Base-by-base conservation (phyloP, 2,888 invertebrate species). In the Acronicta alni region DNA sequence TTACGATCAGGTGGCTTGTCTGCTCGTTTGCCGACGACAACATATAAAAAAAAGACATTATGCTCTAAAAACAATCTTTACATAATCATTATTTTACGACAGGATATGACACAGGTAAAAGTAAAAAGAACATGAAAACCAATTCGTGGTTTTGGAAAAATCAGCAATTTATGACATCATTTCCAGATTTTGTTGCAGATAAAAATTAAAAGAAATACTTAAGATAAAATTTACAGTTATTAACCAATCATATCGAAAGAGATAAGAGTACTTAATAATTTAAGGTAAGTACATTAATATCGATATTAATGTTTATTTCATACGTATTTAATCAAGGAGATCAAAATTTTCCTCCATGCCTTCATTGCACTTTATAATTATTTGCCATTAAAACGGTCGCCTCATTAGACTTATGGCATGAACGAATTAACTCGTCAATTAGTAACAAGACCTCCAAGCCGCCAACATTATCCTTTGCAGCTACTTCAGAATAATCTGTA, bases 391-490 rank as follows among this genome's bases (percentile, higher is more conserved):
- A 55, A 48, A 59, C 32, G 12, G 49, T 53, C 58, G 35, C 41
- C 44, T 37, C 72, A 55, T 60, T 60, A 63, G 41, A 52, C 57
- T 52, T 67, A 65, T 72, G 65, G 65, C 61, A 57, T 72, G 55
- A 67, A 59, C 60, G 51, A 72, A 67, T 78, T 72, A 77, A 74
- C 73, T 70, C 61, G 62, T 71, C 74, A 74, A 76, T 78, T 78
- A 79, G 77, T 68, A 74, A 67, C 62, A 16, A 72, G 66, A 57
- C 51, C 67, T 61, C 53, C 30, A 23, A 49, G 52, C 20, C 5
- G 2, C 20, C 20, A 26, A 15, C 20, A 44, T 41, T 45, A 64
- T 12, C 55, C 7, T 41, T 39, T 57, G 54, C 65, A 47, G 26
- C 17, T 60, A 26, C 45, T 49, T 68, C 47, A 62, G 16, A 44